Conservation (phyloP, 2,113 vertebrate species). For the Gobio gobio region DNA sequence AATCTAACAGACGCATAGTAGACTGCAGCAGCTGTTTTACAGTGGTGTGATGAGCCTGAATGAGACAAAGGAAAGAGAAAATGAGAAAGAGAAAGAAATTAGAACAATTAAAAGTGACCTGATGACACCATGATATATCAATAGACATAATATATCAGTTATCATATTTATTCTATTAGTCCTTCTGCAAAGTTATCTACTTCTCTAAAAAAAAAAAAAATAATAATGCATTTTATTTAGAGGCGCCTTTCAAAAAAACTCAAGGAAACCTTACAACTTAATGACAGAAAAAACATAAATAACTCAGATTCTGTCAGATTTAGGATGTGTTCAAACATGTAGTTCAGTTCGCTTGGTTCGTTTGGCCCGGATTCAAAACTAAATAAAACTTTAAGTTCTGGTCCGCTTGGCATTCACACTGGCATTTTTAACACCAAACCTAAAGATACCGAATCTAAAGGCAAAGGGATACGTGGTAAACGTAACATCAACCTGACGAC, state of each 20-base stretch:
- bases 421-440: too few relatives aligned
- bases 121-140: background rate
- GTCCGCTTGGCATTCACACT: too few relatives aligned
- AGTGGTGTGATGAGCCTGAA: constrained; percentile 91
- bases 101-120: background rate
- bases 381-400: too few relatives aligned
- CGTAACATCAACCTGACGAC: too few relatives aligned
- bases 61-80: constrained; percentile 4
- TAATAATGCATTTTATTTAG: too few relatives aligned
- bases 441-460: too few relatives aligned
- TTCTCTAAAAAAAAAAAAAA: too few relatives aligned
- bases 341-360: too few relatives aligned
- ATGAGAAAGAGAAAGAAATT: background rate
- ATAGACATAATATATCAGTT: background rate
- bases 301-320: background rate
- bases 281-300: background rate
- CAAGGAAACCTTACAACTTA: too few relatives aligned
- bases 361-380: too few relatives aligned
- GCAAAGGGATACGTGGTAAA: too few relatives aligned
- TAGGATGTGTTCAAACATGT: background rate
- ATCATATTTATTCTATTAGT: background rate
- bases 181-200: background rate
- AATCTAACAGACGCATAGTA: constrained; percentile 88
- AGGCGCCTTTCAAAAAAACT: too few relatives aligned
- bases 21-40: constrained; percentile 92